phyloP scores from a whole-genome alignment of 2,888 invertebrate species.

The Drosophila fungiperda region DNA sequence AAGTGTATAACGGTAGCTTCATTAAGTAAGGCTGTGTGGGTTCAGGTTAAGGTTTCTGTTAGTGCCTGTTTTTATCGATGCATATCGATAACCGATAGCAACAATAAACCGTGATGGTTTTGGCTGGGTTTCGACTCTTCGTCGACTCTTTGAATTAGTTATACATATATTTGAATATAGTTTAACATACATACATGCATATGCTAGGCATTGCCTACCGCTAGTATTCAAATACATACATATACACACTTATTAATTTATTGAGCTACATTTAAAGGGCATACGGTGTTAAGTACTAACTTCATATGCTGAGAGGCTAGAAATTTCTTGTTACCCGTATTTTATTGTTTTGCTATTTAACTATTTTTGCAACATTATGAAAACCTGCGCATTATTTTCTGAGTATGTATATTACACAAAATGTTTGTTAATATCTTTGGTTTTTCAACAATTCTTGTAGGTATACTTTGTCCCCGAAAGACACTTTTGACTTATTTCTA shows the following conservation, averaged over 20 bases:
- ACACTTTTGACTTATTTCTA: conserved; percentile 43
- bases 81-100: neutral
- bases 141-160: conserved; percentile 1
- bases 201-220: conserved; percentile 29
- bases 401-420: conserved; percentile 18
- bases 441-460: conserved; percentile 16
- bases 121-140: neutral
- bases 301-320: conserved; percentile 31
- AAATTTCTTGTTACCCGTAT: conserved; percentile 56
- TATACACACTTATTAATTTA: conserved; percentile 30
- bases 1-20: conserved; percentile 18
- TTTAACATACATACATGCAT: conserved; percentile 26
- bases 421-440: conserved; percentile 24
- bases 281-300: conserved; percentile 8
- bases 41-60: conserved; percentile 26
- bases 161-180: conserved; percentile 9
- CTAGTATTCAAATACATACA: conserved; percentile 20
- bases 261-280: conserved; percentile 26
- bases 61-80: conserved; percentile 5
- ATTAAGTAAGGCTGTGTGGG: conserved; percentile 42
- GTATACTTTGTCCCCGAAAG: conserved; percentile 22
- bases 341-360: conserved; percentile 17
- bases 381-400: conserved; percentile 41
- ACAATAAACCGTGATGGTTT: neutral
- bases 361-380: conserved; percentile 32